phyloP scores from a whole-genome alignment of 2,113 vertebrate species.

The Ascaphus truei region DNA sequence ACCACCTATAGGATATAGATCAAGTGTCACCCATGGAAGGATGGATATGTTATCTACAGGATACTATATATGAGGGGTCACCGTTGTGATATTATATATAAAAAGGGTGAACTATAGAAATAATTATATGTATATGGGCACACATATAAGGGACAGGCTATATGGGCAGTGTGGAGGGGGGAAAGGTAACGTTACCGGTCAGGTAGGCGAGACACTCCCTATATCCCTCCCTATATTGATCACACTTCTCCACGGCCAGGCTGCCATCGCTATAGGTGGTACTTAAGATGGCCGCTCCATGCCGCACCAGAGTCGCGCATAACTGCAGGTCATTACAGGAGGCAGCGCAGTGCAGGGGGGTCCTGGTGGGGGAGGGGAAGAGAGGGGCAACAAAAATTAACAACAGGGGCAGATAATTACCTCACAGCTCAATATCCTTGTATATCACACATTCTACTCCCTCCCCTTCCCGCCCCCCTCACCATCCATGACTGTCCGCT shows the following conservation, averaged over 20 bases:
- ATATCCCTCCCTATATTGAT: constrained; percentile 75
- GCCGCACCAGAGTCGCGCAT: constrained; percentile 78
- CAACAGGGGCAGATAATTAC: too few relatives aligned
- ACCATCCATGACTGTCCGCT: constrained; percentile 89
- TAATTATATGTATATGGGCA: too few relatives aligned
- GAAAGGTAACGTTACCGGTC: constrained; percentile 57
- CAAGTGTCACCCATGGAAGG: too few relatives aligned
- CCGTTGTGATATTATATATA: too few relatives aligned
- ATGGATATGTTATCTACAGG: too few relatives aligned
- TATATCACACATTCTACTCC: neutral
- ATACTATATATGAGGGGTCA: too few relatives aligned
- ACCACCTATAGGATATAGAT: too few relatives aligned
- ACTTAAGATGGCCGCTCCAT: constrained; percentile 77
- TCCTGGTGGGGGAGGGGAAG: constrained; percentile 57
- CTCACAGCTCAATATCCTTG: neutral
- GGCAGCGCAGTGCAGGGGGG: constrained; percentile 81
- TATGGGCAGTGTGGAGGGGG: accelerated
- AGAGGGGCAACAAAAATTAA: neutral
- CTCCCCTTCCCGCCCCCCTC: constrained; percentile 19
- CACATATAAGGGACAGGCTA: neutral
- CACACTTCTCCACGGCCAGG: constrained; percentile 81
- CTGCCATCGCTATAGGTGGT: constrained; percentile 78
- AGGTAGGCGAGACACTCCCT: constrained; percentile 77
- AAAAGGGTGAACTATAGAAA: too few relatives aligned
- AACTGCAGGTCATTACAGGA: constrained; percentile 82